These are phyloP conservation scores for Drosophila subpulchrella DNA, from an alignment of 1,140 invertebrate genomes.

Conservation along the genomic window DNA sequence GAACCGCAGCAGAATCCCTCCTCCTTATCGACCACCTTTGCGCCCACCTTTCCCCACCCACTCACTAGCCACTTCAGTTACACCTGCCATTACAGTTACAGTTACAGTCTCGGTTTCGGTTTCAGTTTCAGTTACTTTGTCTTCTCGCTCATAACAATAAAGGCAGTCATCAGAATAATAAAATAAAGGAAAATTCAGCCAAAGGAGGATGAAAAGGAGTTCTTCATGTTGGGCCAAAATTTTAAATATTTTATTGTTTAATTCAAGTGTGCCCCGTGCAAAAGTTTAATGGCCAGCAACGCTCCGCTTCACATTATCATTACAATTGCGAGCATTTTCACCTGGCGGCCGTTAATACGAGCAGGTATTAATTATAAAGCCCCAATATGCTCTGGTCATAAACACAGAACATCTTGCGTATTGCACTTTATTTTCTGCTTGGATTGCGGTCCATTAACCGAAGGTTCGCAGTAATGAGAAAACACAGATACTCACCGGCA, in stretches of 20 bases:
- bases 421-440: slow-evolving; percentile 63
- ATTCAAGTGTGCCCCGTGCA: slow-evolving; percentile 20
- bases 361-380: slow-evolving; percentile 61
- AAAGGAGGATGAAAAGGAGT: slow-evolving; percentile 1
- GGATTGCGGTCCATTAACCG: slow-evolving; percentile 41
- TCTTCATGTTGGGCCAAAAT: slow-evolving; percentile 35
- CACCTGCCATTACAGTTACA: slow-evolving; percentile 39
- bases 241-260: slow-evolving; percentile 65
- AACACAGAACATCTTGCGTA: slow-evolving; percentile 25
- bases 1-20: slow-evolving; percentile 28
- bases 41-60: slow-evolving; percentile 2
- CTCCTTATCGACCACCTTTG: background rate
- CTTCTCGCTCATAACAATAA: slow-evolving; percentile 45
- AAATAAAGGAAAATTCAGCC: slow-evolving; percentile 22
- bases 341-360: slow-evolving; percentile 14
- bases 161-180: slow-evolving; percentile 51
- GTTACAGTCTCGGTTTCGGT: slow-evolving; percentile 1
- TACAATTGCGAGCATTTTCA: slow-evolving; percentile 47
- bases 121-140: slow-evolving; percentile 37
- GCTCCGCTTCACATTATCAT: slow-evolving; percentile 53
- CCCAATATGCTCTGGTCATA: slow-evolving; percentile 20
- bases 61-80: slow-evolving; percentile 28
- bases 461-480: slow-evolving; percentile 10
- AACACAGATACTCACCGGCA: background rate
- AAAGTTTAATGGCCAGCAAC: slow-evolving; percentile 39